Conservation (phyloP, 1,140 invertebrate species). For the Macrosteles quadrilineatus region DNA sequence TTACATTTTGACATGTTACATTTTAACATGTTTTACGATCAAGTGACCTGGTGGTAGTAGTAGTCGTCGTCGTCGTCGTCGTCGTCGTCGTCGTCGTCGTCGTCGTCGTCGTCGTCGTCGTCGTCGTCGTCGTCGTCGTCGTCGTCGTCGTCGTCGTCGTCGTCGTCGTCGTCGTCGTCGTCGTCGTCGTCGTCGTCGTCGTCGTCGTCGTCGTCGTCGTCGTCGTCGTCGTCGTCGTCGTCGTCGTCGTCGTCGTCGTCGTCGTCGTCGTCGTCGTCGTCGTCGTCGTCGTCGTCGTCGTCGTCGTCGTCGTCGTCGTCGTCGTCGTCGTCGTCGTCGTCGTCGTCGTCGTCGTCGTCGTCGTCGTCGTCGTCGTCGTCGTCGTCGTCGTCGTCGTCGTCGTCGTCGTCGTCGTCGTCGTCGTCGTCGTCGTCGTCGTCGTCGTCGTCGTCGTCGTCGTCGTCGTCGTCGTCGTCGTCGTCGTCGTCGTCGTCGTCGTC, state of each 20-base stretch:
- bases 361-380: background rate
- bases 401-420: conserved; percentile 7
- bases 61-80: background rate
- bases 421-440: background rate
- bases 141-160: background rate
- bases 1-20: no score
- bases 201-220: background rate
- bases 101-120: background rate
- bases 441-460: conserved; percentile 1
- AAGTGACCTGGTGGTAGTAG: no score
- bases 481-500: conserved; percentile 12
- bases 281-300: background rate
- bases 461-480: background rate
- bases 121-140: background rate
- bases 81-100: background rate
- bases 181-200: conserved; percentile 3
- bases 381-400: background rate
- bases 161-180: background rate
- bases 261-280: background rate
- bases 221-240: background rate
- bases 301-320: background rate
- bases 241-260: background rate
- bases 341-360: conserved; percentile 9
- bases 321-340: conserved; percentile 10
- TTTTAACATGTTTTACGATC: no score